These are phyloP conservation scores for Aegypius monachus DNA, from an alignment of 2,113 vertebrate species.

Conservation along the genomic window DNA sequence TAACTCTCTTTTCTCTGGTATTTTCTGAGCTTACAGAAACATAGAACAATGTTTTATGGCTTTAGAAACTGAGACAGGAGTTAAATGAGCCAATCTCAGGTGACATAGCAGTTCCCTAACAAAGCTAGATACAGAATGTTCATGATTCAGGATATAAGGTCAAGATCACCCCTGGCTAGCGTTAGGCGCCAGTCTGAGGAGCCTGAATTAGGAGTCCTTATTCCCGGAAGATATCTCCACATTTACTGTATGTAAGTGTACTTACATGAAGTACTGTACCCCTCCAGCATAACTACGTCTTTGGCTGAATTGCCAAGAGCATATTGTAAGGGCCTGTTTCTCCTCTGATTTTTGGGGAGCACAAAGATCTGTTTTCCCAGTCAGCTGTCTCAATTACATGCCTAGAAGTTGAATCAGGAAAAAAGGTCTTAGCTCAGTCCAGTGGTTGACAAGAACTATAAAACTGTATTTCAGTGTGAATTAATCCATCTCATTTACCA, in stretches of 20 bases:
- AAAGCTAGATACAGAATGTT: neutral
- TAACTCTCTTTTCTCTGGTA: neutral
- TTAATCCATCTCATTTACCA: neutral
- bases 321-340: neutral
- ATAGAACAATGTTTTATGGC: neutral
- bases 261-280: neutral
- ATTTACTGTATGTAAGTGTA: too few relatives aligned
- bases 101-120: neutral
- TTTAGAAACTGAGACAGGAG: neutral
- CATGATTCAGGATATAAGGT: neutral
- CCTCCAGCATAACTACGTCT: neutral
- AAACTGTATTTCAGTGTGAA: neutral
- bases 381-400: neutral
- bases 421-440: neutral
- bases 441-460: neutral
- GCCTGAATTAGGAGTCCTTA: neutral
- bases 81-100: neutral
- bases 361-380: neutral
- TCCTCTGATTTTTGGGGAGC: neutral
- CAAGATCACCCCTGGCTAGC: neutral
- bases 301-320: neutral
- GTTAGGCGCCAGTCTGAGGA: neutral
- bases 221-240: neutral
- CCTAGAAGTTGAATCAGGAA: neutral
- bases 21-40: neutral